Evolutionary conservation across 2,797 vertebrate species (phyloP).

Genomic region (Sparidentex hasta): DNA sequence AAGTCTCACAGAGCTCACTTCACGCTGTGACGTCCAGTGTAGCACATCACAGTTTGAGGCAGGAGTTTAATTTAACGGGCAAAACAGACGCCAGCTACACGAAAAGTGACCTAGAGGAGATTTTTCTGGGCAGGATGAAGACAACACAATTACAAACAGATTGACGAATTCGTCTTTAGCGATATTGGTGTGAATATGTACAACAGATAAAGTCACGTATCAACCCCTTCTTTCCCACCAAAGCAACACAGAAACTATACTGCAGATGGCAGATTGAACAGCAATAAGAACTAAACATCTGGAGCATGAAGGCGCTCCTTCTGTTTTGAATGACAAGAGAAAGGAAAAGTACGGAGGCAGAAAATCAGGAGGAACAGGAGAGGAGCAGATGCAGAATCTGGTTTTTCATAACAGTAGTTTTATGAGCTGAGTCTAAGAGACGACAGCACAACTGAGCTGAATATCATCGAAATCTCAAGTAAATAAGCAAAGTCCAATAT

Average conservation of each 20-base stretch:
- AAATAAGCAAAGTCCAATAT: no score
- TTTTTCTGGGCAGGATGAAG: conserved; percentile 7
- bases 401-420: conserved; percentile 11
- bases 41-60: conserved; percentile 6
- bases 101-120: conserved; percentile 4
- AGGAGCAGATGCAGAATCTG: conserved; percentile 11
- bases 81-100: conserved; percentile 38
- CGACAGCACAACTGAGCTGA: no score
- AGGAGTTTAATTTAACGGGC: conserved; percentile 30
- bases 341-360: conserved; percentile 47
- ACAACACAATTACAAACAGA: conserved; percentile 23
- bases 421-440: background rate
- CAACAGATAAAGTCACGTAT: conserved; percentile 36
- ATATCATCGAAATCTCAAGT: no score
- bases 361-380: conserved; percentile 24
- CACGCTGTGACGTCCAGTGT: conserved; percentile 13
- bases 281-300: conserved; percentile 58
- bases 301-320: conserved; percentile 43
- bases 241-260: conserved; percentile 25
- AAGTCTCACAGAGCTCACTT: conserved; percentile 16
- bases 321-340: conserved; percentile 38
- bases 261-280: conserved; percentile 46
- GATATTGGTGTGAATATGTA: conserved; percentile 28
- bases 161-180: background rate
- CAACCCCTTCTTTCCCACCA: conserved; percentile 5